Conservation (phyloP, 2,797 vertebrate genomes). For the Gephyroberyx darwinii region DNA sequence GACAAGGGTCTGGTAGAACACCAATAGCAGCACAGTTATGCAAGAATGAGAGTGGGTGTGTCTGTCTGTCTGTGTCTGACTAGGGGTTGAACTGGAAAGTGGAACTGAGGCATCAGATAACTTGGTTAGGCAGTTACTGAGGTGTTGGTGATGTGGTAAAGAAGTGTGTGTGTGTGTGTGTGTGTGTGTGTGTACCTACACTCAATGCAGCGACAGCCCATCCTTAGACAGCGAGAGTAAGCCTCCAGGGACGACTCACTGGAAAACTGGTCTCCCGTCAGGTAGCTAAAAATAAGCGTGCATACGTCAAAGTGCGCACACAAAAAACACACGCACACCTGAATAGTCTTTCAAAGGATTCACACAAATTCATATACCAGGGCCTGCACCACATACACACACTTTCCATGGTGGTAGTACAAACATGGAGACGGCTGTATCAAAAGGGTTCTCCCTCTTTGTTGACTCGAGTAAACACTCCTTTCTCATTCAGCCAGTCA, state of each 20-base stretch:
- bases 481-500: slow-evolving; percentile 38
- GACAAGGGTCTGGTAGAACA: slow-evolving; percentile 36
- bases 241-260: slow-evolving; percentile 99
- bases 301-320: slow-evolving; percentile 40
- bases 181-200: slow-evolving; percentile 80
- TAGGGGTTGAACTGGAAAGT: slow-evolving; percentile 26
- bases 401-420: slow-evolving; percentile 3
- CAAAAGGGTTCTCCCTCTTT: slow-evolving; percentile 38
- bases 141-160: slow-evolving; percentile 23
- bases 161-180: slow-evolving; percentile 5
- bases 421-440: slow-evolving; percentile 16
- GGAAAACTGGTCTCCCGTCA: slow-evolving; percentile 99
- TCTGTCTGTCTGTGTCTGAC: neutral
- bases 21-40: slow-evolving; percentile 12
- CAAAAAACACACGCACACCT: slow-evolving; percentile 29
- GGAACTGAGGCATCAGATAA: slow-evolving; percentile 2
- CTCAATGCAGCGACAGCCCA: slow-evolving; percentile 99
- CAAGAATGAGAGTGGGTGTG: neutral
- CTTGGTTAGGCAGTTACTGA: slow-evolving; percentile 37
- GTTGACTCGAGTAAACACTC: slow-evolving; percentile 53
- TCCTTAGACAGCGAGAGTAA: slow-evolving; percentile 95
- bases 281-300: slow-evolving; percentile 81
- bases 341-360: slow-evolving; percentile 18
- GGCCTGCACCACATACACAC: slow-evolving; percentile 9
- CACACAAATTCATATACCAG: neutral